phyloP scores from a whole-genome alignment of 2,113 vertebrate species.

The Hippoglossus stenolepis region DNA sequence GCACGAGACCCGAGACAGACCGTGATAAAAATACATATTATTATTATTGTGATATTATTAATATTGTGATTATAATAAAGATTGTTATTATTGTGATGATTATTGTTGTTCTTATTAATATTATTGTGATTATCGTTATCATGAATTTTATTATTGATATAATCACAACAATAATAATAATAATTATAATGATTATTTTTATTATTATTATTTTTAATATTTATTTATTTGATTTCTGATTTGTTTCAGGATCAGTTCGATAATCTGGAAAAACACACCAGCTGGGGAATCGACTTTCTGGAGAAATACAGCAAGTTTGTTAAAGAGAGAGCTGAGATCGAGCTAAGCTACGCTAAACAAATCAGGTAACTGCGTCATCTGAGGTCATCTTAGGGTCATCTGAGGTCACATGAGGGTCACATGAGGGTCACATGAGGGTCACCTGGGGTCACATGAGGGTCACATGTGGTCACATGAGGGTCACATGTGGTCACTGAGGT shows the following conservation, averaged over 20 bases:
- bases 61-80: neutral
- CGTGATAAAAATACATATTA: too few species aligned
- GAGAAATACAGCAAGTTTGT: slow-evolving; percentile 83
- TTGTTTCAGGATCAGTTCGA: slow-evolving; percentile 82
- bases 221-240: neutral
- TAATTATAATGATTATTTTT: too few species aligned
- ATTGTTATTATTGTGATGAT: too few species aligned
- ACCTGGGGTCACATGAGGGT: too few species aligned
- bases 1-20: slow-evolving; percentile 1
- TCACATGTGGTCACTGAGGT: too few species aligned
- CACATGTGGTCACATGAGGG: too few species aligned
- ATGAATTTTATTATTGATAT: neutral
- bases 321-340: slow-evolving; percentile 82
- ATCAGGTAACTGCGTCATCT: slow-evolving; percentile 70
- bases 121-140: neutral
- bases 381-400: neutral
- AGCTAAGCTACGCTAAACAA: slow-evolving; percentile 84
- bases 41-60: too few species aligned
- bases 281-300: slow-evolving; percentile 84
- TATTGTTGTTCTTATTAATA: too few species aligned
- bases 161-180: too few species aligned
- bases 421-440: too few species aligned
- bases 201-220: neutral
- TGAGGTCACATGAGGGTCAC: too few species aligned
- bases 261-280: slow-evolving; percentile 82